These are phyloP conservation scores for Syngnathoides biaculeatus DNA, from an alignment of 2,113 vertebrate genomes.

Conservation along the genomic window DNA sequence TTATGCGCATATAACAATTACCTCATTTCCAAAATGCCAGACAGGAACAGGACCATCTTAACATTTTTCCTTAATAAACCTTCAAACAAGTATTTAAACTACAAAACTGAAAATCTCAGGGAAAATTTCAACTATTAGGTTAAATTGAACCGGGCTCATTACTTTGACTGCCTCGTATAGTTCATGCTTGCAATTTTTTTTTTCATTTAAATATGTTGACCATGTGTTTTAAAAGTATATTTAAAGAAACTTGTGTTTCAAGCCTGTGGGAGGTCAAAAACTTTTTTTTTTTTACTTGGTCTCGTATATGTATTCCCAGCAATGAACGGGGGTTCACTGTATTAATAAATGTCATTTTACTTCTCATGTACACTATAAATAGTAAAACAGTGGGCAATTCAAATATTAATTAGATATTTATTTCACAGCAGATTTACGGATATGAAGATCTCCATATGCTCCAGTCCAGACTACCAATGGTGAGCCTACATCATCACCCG, in stretches of 20 bases:
- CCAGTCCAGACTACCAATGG: constrained; percentile 92
- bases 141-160: too few relatives aligned
- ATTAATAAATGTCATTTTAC: not conserved
- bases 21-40: too few relatives aligned
- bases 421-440: constrained; percentile 86
- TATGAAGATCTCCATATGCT: constrained; percentile 98
- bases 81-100: too few relatives aligned
- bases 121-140: too few relatives aligned
- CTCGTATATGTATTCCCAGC: not conserved
- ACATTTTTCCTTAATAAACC: too few relatives aligned
- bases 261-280: too few relatives aligned
- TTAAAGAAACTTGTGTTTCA: too few relatives aligned
- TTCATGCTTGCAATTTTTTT: not conserved
- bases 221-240: not conserved
- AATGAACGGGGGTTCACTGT: not conserved
- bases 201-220: not conserved
- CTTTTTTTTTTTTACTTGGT: not conserved
- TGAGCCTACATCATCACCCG: constrained; percentile 61
- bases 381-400: not conserved
- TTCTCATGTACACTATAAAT: not conserved
- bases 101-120: too few relatives aligned
- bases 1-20: too few relatives aligned
- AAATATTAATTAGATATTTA: constrained; percentile 3
- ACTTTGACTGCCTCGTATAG: too few relatives aligned
- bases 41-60: too few relatives aligned